A percentile compares a stretch with the other conserved stretches of the same genome.
phyloP scores from a whole-genome alignment of 2,113 vertebrate species.

The Dissostichus mawsoni region DNA sequence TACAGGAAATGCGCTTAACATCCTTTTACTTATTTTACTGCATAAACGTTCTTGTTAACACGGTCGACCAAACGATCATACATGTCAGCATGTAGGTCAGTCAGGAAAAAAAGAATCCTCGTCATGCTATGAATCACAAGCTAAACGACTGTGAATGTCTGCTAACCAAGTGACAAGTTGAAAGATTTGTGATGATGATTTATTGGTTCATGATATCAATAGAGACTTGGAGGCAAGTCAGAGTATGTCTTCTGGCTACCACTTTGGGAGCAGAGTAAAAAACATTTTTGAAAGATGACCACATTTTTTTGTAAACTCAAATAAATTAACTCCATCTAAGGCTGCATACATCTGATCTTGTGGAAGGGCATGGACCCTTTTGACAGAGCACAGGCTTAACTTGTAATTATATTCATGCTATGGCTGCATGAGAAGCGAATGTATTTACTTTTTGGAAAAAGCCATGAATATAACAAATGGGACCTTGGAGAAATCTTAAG shows the following conservation, averaged over 20 bases:
- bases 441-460: constrained; percentile 69
- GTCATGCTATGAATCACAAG: constrained; percentile 27
- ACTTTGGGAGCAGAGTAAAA: constrained; percentile 39
- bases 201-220: constrained; percentile 36
- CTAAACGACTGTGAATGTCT: constrained; percentile 15
- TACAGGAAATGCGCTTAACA: constrained; percentile 16
- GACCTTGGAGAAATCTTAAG: constrained; percentile 37
- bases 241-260: constrained; percentile 54
- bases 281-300: constrained; percentile 38
- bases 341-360: constrained; percentile 53
- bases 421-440: constrained; percentile 60
- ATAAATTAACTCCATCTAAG: constrained; percentile 65
- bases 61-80: not conserved
- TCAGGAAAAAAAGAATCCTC: not conserved
- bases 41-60: constrained; percentile 13
- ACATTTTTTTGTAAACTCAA: constrained; percentile 34
- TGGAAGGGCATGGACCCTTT: constrained; percentile 39
- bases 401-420: constrained; percentile 58
- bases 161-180: constrained; percentile 1
- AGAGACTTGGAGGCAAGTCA: constrained; percentile 51
- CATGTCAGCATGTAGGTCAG: constrained; percentile 20
- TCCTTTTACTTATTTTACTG: constrained; percentile 17
- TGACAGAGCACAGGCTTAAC: constrained; percentile 46
- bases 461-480: constrained; percentile 58
- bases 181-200: constrained; percentile 29